phyloP scores from a whole-genome alignment of 2,888 invertebrate species.

The Heliconius erato region DNA sequence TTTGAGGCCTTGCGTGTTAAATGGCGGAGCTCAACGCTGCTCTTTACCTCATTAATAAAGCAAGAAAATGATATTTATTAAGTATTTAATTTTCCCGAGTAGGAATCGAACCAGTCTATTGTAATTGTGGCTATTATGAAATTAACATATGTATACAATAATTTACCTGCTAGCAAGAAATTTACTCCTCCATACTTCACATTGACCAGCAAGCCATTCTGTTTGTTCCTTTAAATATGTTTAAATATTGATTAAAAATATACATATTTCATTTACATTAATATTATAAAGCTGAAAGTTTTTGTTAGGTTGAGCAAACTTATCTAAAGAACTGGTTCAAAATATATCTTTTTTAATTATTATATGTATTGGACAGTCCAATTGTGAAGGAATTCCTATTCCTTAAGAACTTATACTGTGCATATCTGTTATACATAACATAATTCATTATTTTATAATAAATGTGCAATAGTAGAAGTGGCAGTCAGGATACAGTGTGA shows the following conservation, averaged over 20 bases:
- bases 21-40: no score
- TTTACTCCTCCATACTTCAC: constrained; percentile 98
- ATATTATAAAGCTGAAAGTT: not conserved
- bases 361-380: not conserved
- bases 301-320: not conserved
- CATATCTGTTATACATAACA: not conserved
- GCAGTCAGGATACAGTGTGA: no score
- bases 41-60: no score
- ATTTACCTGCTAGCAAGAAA: constrained; percentile 96
- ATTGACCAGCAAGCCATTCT: constrained; percentile 96
- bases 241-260: constrained; percentile 8
- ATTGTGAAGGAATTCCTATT: not conserved
- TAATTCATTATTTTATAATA: not conserved
- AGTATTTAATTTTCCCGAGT: no score
- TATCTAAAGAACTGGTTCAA: not conserved
- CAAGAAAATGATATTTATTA: no score
- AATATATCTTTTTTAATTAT: not conserved
- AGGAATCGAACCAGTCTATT: no score
- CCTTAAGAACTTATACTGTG: not conserved
- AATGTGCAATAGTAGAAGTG: not conserved
- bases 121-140: not conserved
- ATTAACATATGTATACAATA: not conserved
- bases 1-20: no score
- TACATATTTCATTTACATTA: not conserved
- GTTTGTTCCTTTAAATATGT: constrained; percentile 89